Base-by-base conservation (phyloP, 1,140 invertebrate species). In the Drosophila ficusphila region DNA sequence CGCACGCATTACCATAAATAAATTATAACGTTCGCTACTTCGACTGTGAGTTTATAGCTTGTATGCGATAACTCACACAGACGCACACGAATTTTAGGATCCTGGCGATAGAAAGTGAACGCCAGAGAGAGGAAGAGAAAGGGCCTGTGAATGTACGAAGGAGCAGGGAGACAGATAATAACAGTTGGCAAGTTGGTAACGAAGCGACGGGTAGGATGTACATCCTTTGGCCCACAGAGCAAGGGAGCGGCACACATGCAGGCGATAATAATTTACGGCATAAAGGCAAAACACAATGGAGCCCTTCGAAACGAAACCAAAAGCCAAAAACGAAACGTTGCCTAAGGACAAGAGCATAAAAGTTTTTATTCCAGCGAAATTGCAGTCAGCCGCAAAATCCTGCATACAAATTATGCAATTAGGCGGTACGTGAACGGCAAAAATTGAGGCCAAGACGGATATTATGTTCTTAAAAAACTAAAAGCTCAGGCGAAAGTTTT, bases 401-500 rank as follows among this genome's bases (percentile, higher is more conserved):
- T 76, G 86, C 89, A 90, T 90, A 88, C 86, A 90, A 90, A 88
- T 90, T 86, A 86, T 90, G 86, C 82, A 90, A 90, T 90, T 90
- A 90, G 78, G 74, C 79, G 70, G 27, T 2, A 19, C 12, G 54
- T 29, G 34, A 29, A 48, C n/a, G 14, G 27, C 38, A 46, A 31
- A 53, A 57, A 70, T 69, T 33, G 65, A 27, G 44, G 38, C 51
- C 57, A 57, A 61, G 52, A 27, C 19, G 49, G 47, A 58, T 72
- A 85, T 79, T 75, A 85, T 69, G 67, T 76, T 56, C 51, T 70
- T 49, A 33, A 48, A 54, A 47, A 57, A 68, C 61, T 62, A 47
- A 62, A 56, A 67, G 54, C 54, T 27, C 29, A 34, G 48, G 29
- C 49, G 33, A 58, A 77, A 75, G 64, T 73, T 73, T 67, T 79